Percentiles rank a stretch among this genome's conserved stretches.
phyloP scores from a whole-genome alignment of 2,113 vertebrate genomes.

The Brachypodius melanocephalos region DNA sequence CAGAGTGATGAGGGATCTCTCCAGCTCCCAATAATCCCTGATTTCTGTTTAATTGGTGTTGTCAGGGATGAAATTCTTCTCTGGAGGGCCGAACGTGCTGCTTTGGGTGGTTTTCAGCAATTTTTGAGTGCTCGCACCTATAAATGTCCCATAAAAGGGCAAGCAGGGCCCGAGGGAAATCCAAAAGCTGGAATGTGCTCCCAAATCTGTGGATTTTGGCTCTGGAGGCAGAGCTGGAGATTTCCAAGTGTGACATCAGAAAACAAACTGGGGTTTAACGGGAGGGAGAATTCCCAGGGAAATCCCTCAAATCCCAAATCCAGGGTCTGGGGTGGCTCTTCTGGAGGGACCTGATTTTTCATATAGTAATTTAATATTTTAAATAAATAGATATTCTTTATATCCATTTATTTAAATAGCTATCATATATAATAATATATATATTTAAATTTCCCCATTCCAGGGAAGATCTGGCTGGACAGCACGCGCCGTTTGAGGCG shows the following conservation, averaged over 20 bases:
- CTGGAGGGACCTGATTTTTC: neutral
- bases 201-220: conserved; percentile 33
- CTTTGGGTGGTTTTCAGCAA: neutral
- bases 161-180: neutral
- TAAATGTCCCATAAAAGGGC: neutral
- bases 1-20: accelerated
- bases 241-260: neutral
- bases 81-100: neutral
- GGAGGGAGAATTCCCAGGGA: neutral
- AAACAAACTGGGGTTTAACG: neutral
- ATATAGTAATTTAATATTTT: neutral
- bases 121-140: neutral
- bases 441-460: neutral
- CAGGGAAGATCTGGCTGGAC: conserved; percentile 91
- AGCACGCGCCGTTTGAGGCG: conserved; percentile 79
- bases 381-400: neutral
- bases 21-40: neutral
- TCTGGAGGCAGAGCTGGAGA: neutral
- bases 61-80: neutral
- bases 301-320: neutral
- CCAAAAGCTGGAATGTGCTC: neutral
- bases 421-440: too few relatives aligned
- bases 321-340: neutral
- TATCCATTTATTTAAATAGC: too few relatives aligned
- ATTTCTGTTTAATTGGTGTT: too few relatives aligned